Conservation (phyloP, 2,113 vertebrate genomes). For the Bujurquina vittata region DNA sequence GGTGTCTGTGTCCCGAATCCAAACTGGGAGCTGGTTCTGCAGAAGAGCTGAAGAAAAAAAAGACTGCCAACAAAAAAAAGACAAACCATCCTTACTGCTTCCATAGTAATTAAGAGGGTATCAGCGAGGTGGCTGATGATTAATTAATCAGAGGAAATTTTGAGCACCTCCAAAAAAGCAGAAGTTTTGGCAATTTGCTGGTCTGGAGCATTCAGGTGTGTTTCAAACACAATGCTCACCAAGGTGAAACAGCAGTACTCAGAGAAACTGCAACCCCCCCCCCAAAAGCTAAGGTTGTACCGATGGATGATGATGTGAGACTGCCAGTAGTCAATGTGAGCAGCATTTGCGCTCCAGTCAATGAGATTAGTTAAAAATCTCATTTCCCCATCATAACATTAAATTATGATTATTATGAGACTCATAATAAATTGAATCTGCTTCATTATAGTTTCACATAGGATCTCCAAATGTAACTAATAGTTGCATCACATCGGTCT, state of each 20-base stretch:
- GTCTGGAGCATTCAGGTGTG: background rate
- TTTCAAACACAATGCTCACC: background rate
- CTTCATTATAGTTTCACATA: background rate
- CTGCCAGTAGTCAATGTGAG: background rate
- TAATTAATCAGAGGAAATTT: no score
- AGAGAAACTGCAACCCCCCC: background rate
- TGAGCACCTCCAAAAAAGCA: no score
- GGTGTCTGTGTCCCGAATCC: no score
- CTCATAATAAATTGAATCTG: background rate
- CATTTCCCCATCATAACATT: background rate
- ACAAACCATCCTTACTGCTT: no score
- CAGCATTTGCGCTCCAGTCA: background rate
- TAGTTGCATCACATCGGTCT: no score
- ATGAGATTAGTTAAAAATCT: background rate
- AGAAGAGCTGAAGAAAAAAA: no score
- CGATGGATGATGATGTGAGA: background rate
- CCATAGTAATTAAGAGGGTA: no score
- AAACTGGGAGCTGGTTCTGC: no score
- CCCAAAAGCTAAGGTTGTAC: background rate
- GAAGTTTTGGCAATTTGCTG: background rate
- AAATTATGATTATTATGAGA: background rate
- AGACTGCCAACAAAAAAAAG: no score
- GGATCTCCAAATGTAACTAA: background rate
- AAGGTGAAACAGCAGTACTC: background rate
- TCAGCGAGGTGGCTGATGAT: no score